These are phyloP conservation scores for Ahaetulla prasina DNA, from an alignment of 2,113 vertebrate species.

Conservation along the genomic window DNA sequence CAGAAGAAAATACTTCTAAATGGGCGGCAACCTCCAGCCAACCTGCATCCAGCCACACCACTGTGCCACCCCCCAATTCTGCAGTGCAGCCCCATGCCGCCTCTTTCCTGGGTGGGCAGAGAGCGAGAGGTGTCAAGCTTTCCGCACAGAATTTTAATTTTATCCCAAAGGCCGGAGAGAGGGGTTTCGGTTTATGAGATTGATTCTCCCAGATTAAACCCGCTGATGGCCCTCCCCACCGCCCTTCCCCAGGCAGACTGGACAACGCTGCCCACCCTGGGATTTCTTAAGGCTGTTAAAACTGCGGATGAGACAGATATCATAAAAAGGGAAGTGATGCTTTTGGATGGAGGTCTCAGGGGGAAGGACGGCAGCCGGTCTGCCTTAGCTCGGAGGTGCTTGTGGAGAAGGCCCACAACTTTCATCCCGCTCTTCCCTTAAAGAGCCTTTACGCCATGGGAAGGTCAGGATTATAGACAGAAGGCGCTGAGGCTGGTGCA, in stretches of 20 bases:
- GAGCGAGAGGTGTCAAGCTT: slow-evolving; percentile 52
- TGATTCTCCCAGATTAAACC: slow-evolving; percentile 71
- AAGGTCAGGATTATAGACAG: no score
- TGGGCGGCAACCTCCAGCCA: slow-evolving; percentile 13
- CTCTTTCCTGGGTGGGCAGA: slow-evolving; percentile 55
- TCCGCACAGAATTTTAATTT: slow-evolving; percentile 77
- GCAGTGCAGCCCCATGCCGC: slow-evolving; percentile 40
- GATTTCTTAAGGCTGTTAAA: slow-evolving; percentile 64
- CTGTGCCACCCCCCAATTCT: slow-evolving; percentile 52
- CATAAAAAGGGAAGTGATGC: slow-evolving; percentile 52
- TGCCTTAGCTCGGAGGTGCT: no score
- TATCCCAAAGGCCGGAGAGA: slow-evolving; percentile 72
- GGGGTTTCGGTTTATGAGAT: slow-evolving; percentile 61
- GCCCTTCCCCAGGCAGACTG: slow-evolving; percentile 71
- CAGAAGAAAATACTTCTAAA: slow-evolving; percentile 28
- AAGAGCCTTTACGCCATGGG: no score
- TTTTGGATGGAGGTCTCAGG: slow-evolving; percentile 19
- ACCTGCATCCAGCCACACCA: slow-evolving; percentile 26
- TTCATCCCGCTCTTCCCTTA: no score
- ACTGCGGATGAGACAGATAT: slow-evolving; percentile 65
- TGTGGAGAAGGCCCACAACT: no score
- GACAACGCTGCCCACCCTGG: slow-evolving; percentile 67
- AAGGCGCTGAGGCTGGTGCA: no score
- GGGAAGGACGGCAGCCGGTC: slow-evolving; percentile 23
- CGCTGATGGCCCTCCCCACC: slow-evolving; percentile 74